A percentile compares a stretch with the other conserved stretches of the same genome.
These are phyloP conservation scores for Anarsia innoxiella DNA, from an alignment of 2,888 invertebrate genomes.

Conservation along the genomic window DNA sequence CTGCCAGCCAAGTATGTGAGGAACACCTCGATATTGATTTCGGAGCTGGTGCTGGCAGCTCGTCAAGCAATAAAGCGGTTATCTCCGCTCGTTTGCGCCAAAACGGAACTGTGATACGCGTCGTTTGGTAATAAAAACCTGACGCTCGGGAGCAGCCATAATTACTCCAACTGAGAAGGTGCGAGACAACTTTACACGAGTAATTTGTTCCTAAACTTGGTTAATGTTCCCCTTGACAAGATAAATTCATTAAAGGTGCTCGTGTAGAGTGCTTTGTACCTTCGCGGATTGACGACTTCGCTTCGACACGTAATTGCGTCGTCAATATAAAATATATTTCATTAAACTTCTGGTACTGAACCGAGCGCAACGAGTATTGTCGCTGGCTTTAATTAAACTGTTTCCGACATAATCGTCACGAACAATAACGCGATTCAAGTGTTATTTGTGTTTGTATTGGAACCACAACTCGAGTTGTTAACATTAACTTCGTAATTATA, in stretches of 20 bases:
- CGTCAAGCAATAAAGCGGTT: constrained; percentile 62
- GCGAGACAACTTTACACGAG: constrained; percentile 58
- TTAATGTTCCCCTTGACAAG: constrained; percentile 67
- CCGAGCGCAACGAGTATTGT: not conserved
- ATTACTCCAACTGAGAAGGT: constrained; percentile 44
- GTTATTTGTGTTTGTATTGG: constrained; percentile 5
- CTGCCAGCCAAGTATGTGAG: constrained; percentile 28
- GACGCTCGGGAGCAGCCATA: constrained; percentile 23
- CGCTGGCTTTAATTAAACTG: not conserved
- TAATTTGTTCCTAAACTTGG: constrained; percentile 69
- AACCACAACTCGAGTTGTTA: too few relatives aligned
- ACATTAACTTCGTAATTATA: too few relatives aligned
- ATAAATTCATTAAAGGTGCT: constrained; percentile 66
- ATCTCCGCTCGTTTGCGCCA: constrained; percentile 58
- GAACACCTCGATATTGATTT: constrained; percentile 43
- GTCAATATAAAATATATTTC: constrained; percentile 31
- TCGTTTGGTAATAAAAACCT: constrained; percentile 44
- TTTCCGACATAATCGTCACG: not conserved
- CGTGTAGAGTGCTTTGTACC: constrained; percentile 38
- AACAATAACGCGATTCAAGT: not conserved
- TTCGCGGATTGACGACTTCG: constrained; percentile 34
- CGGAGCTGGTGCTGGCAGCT: constrained; percentile 40
- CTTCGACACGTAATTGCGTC: constrained; percentile 31
- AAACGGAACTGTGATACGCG: constrained; percentile 52
- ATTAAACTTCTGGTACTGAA: not conserved